phyloP scores from a whole-genome alignment of 2,113 vertebrate genomes.

The Cheirogaleus medius region DNA sequence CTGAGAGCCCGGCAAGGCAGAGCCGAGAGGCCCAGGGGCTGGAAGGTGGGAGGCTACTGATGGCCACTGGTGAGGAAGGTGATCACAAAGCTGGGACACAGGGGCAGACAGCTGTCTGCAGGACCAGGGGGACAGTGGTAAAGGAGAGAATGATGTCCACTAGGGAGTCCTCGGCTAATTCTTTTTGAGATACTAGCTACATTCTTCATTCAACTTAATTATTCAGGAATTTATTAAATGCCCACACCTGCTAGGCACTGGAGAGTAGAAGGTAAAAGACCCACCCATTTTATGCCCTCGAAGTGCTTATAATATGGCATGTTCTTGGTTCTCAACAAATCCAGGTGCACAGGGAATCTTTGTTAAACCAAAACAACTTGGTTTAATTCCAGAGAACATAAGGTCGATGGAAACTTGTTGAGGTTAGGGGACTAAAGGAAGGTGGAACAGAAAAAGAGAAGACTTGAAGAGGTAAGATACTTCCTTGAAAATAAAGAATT shows the following conservation, averaged over 20 bases:
- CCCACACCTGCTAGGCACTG: not conserved
- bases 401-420: not conserved
- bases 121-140: not conserved
- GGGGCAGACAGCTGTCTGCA: not conserved
- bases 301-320: not conserved
- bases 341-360: not conserved
- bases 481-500: not conserved
- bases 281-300: not conserved
- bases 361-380: not conserved
- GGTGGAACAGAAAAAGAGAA: not conserved
- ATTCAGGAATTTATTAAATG: not conserved
- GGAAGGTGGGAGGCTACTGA: not conserved
- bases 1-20: not conserved
- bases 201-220: not conserved
- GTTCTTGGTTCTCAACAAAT: not conserved
- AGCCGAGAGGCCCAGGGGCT: not conserved
- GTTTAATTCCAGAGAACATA: not conserved
- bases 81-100: not conserved
- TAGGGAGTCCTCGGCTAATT: not conserved
- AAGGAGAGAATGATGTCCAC: not conserved
- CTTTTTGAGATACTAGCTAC: not conserved
- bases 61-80: not conserved
- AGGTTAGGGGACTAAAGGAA: not conserved
- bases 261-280: not conserved
- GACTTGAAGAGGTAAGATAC: not conserved